Percentiles rank a stretch among this genome's conserved stretches.
Evolutionary conservation across 2,888 invertebrate species (phyloP).

Genomic region (Nephrocerus scutellatus): DNA sequence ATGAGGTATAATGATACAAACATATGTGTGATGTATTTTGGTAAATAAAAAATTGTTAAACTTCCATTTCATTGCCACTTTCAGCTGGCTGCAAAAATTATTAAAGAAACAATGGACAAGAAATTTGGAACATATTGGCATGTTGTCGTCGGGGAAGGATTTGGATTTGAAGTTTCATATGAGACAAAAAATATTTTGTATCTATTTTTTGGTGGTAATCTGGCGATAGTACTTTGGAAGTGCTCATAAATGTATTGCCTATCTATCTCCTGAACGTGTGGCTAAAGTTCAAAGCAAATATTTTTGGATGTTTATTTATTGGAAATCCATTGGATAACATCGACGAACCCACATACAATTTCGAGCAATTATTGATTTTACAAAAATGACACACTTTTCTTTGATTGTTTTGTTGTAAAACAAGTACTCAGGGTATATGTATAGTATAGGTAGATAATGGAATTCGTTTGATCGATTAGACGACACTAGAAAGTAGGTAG

Average conservation of each 20-base stretch:
- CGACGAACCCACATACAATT: too few species aligned
- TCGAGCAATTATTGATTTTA: too few species aligned
- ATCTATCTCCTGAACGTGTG: too few species aligned
- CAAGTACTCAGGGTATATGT: too few species aligned
- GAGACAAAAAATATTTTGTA: constrained; percentile 82
- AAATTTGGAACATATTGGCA: constrained; percentile 93
- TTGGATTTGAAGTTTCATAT: constrained; percentile 87
- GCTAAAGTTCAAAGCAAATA: too few species aligned
- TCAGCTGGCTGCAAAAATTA: constrained; percentile 81
- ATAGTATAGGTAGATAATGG: too few species aligned
- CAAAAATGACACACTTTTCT: too few species aligned
- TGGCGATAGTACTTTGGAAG: constrained; percentile 85
- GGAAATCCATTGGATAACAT: too few species aligned
- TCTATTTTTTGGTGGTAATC: constrained; percentile 86
- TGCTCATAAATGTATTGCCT: constrained; percentile 59
- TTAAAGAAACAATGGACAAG: constrained; percentile 93
- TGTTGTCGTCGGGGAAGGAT: constrained; percentile 93
- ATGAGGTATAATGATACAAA: constrained; percentile 55
- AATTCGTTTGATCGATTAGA: too few species aligned
- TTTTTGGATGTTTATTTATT: too few species aligned
- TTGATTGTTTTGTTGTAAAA: too few species aligned
- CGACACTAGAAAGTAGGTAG: too few species aligned
- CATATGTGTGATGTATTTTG: not conserved
- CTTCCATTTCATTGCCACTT: not conserved
- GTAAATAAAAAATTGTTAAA: not conserved